Evolutionary conservation across 2,888 invertebrate genomes (phyloP).

Genomic region (Latrodectus elegans): DNA sequence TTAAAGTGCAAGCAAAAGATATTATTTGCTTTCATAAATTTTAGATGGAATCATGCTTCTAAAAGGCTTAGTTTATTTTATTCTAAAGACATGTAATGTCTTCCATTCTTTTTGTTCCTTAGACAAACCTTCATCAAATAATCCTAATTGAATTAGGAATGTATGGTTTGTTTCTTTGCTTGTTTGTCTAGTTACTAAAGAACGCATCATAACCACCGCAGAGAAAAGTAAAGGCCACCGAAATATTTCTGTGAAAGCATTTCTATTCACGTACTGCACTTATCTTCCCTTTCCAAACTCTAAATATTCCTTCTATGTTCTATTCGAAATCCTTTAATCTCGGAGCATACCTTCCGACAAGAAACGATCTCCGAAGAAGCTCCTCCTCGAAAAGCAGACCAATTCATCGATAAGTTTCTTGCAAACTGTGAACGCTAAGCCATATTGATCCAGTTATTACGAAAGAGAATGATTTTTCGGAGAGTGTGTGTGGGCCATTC

Average conservation of each 20-base stretch:
- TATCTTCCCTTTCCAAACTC: conserved; percentile 14
- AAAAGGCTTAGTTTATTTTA: too few species aligned
- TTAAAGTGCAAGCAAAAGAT: too few species aligned
- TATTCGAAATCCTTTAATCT: conserved; percentile 21
- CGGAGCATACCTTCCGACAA: neutral
- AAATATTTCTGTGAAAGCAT: neutral
- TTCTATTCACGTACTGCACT: conserved; percentile 14
- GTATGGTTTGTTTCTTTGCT: neutral
- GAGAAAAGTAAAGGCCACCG: neutral
- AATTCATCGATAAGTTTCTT: conserved; percentile 25
- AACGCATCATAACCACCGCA: neutral
- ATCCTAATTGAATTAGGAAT: neutral
- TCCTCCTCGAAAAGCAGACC: neutral
- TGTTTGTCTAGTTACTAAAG: neutral
- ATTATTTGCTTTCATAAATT: too few species aligned
- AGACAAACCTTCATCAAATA: neutral
- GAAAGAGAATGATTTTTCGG: neutral
- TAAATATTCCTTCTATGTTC: neutral
- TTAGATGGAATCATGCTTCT: too few species aligned
- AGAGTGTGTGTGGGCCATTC: neutral
- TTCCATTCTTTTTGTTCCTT: neutral
- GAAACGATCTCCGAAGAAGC: neutral
- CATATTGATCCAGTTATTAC: conserved; percentile 19
- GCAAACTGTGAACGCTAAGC: conserved; percentile 8
- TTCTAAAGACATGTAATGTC: neutral